Evolutionary conservation across 2,888 invertebrate genomes (phyloP).

Genomic region (Pseudococcus jackbeardsleyi): DNA sequence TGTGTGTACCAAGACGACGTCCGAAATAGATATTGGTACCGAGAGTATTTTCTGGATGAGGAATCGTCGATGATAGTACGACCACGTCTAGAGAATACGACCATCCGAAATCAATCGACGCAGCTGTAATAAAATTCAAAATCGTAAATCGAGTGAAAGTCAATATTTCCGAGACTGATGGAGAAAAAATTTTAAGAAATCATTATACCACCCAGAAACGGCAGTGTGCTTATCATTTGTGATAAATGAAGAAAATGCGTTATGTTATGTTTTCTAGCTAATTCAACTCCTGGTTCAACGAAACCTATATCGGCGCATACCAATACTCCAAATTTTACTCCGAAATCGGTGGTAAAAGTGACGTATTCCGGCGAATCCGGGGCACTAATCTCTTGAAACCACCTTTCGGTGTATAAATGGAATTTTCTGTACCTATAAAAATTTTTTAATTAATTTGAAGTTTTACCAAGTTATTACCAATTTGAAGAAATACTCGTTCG

Average conservation of each 20-base stretch:
- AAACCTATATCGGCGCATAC: conserved; percentile 89
- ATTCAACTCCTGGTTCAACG: conserved; percentile 77
- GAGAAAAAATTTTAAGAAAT: background rate
- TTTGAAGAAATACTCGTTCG: background rate
- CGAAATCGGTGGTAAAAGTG: conserved; percentile 81
- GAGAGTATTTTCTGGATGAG: background rate
- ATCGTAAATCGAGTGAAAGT: too few species aligned
- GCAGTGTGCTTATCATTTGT: conserved; percentile 87
- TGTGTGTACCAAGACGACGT: background rate
- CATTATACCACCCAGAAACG: conserved; percentile 77
- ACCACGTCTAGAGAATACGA: background rate
- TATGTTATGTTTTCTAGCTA: conserved; percentile 73
- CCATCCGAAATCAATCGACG: background rate
- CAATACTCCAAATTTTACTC: conserved; percentile 84
- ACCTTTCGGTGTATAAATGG: conserved; percentile 71
- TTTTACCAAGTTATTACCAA: too few species aligned
- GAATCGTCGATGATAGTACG: background rate
- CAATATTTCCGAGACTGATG: too few species aligned
- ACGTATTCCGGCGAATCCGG: conserved; percentile 74
- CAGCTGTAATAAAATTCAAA: background rate
- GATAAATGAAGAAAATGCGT: conserved; percentile 79
- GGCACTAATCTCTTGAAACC: conserved; percentile 70
- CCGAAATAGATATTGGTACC: background rate
- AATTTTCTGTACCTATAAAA: conserved; percentile 71
- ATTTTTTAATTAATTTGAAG: too few species aligned